Base-by-base conservation (phyloP, 2,113 vertebrate species). In the Egretta garzetta region DNA sequence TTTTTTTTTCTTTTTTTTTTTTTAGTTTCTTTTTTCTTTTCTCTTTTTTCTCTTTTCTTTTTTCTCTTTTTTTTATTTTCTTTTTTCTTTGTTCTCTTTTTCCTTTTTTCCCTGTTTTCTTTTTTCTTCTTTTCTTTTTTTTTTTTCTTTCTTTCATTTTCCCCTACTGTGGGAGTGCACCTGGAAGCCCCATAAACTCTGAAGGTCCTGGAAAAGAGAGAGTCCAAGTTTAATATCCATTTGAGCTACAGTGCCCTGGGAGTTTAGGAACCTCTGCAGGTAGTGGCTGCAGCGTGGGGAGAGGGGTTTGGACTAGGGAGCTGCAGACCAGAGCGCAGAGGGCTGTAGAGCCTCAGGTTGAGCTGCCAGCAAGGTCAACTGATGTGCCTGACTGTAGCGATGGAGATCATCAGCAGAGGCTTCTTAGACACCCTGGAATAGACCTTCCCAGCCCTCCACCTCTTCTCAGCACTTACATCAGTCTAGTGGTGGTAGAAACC, bases 311-410 rank as follows among this genome's bases (percentile, higher is more conserved):
- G 35, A 27, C 18, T 43, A 52, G 17, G 14, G 45, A 35, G 64
- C 32, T 86, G 41, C 55, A 53, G 35, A n/a, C 2, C 64, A 33
- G 41, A n/a, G 32, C 21, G 32, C 27, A 24, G 35, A 68, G 30
- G 33, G 23, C 30, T 93, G 11, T 5, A 50, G 33, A 76, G 41
- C 12, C 41, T 86, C 62, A 14, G 35, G 32, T 12, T 85, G n/a
- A 52, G 11, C 37, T 47, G 80, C 32, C 33, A 58, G 59, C 49
- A 62, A 39, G 10, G 17, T 85, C 35, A n/a, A 58, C 4, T 18
- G 39, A 35, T 55, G 33, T n/a, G 14, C 37, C n/a, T 1, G 1
- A 3, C 21, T 35, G 47, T 35, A 24, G 66, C 0, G 2, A 8
- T 59, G 56, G 55, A 70, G 50, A 59, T 50, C n/a, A 33, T 37